Conservation (phyloP, 2,888 invertebrate genomes). For the Philereme vetulata region DNA sequence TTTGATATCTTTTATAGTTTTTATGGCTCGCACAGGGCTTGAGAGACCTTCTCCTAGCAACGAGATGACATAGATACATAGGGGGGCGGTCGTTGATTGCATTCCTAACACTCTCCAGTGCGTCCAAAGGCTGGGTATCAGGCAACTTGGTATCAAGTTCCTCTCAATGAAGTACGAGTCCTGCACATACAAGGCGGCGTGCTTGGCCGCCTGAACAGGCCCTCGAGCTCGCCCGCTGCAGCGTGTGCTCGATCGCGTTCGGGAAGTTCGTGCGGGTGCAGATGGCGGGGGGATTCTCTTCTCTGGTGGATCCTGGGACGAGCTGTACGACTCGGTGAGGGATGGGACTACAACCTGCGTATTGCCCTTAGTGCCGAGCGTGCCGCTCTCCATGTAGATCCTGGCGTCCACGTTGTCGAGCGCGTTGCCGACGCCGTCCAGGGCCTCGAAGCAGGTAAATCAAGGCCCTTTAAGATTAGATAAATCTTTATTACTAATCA, state of each 20-base stretch:
- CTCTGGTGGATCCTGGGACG: conserved; percentile 99
- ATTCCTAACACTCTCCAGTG: conserved; percentile 93
- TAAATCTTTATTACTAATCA: too few species aligned
- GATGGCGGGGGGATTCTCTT: conserved; percentile 99
- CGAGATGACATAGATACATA: too few species aligned
- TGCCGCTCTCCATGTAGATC: conserved; percentile 99
- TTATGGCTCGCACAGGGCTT: too few species aligned
- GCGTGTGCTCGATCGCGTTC: conserved; percentile 98
- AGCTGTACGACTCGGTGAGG: conserved; percentile 98
- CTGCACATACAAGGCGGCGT: conserved; percentile 91
- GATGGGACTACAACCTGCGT: conserved; percentile 98
- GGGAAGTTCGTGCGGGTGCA: conserved; percentile 99
- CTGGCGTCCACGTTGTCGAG: conserved; percentile 99
- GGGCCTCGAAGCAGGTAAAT: conserved; percentile 88
- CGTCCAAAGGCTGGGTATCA: conserved; percentile 94
- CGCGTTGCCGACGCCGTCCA: conserved; percentile 98
- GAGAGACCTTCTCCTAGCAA: too few species aligned
- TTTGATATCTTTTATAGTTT: too few species aligned
- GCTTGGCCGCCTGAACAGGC: conserved; percentile 93
- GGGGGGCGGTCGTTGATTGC: too few species aligned
- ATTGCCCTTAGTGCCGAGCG: conserved; percentile 99
- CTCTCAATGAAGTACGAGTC: conserved; percentile 94
- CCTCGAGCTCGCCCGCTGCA: conserved; percentile 98
- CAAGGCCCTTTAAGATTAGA: too few species aligned
- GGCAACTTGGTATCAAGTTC: conserved; percentile 92